phyloP scores from a whole-genome alignment of 2,888 invertebrate genomes.

The Pardosa pseudoannulata region DNA sequence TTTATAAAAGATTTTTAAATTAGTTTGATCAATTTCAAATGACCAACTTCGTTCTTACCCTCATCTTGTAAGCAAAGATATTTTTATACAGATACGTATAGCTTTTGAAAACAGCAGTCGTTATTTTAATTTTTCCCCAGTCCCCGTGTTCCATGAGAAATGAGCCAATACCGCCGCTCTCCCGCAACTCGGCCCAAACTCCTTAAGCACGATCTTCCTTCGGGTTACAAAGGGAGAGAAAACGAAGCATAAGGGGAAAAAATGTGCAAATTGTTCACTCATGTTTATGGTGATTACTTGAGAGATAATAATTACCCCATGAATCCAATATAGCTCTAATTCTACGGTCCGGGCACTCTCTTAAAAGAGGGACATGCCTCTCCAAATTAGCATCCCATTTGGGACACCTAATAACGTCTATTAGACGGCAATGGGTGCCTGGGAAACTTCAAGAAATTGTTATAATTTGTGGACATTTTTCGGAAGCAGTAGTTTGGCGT shows the following conservation, averaged over 20 bases:
- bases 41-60: no score
- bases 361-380: constrained; percentile 34
- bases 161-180: constrained; percentile 6
- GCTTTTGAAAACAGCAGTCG: no score
- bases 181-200: constrained; percentile 37
- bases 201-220: constrained; percentile 57
- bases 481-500: constrained; percentile 42
- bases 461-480: constrained; percentile 54
- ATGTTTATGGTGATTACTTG: constrained; percentile 65
- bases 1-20: no score
- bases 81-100: no score
- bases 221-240: constrained; percentile 34
- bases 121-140: neutral
- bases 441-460: constrained; percentile 29
- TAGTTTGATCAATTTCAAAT: no score
- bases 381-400: constrained; percentile 40
- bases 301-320: constrained; percentile 48
- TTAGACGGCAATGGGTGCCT: constrained; percentile 18
- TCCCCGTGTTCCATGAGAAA: neutral
- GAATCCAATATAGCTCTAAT: constrained; percentile 27
- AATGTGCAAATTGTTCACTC: constrained; percentile 58
- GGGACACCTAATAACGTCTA: constrained; percentile 55
- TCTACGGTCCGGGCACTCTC: neutral
- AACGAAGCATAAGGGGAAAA: no score
- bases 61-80: no score